Percentiles rank a stretch among this genome's conserved stretches.
These are phyloP conservation scores for Vultur gryphus DNA, from an alignment of 2,797 vertebrate genomes.

Conservation along the genomic window DNA sequence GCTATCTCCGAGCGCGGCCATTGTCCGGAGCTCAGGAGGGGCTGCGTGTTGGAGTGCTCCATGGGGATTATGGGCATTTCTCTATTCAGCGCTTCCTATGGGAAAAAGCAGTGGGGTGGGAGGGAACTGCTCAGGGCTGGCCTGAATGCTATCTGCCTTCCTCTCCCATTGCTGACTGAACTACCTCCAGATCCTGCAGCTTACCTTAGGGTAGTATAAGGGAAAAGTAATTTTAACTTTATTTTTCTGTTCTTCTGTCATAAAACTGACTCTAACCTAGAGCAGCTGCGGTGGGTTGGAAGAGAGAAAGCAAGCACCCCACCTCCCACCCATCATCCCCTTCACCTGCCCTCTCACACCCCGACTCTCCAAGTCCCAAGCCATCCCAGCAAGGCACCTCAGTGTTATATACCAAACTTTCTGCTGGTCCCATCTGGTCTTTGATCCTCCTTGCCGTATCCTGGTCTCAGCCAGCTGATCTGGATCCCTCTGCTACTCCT, in stretches of 20 bases:
- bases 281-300: background rate
- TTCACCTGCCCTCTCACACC: slow-evolving; percentile 38
- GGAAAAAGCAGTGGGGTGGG: slow-evolving; percentile 71
- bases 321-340: slow-evolving; percentile 12
- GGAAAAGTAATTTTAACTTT: slow-evolving; percentile 47
- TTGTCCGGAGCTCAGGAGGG: slow-evolving; percentile 68
- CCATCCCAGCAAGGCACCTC: background rate
- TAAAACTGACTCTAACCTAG: slow-evolving; percentile 16
- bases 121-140: slow-evolving; percentile 49
- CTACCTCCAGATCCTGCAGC: slow-evolving; percentile 38
- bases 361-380: slow-evolving; percentile 34
- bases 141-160: slow-evolving; percentile 48
- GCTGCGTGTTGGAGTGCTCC: slow-evolving; percentile 54
- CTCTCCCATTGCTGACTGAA: slow-evolving; percentile 11
- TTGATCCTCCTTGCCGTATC: background rate
- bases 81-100: slow-evolving; percentile 76
- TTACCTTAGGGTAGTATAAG: slow-evolving; percentile 29
- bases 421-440: background rate
- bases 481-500: background rate
- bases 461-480: background rate
- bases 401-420: background rate
- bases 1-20: slow-evolving; percentile 37
- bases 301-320: background rate
- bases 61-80: slow-evolving; percentile 75
- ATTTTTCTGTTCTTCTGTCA: slow-evolving; percentile 28